These are phyloP conservation scores for Circaetus gallicus DNA, from an alignment of 2,113 vertebrate species.

Conservation along the genomic window DNA sequence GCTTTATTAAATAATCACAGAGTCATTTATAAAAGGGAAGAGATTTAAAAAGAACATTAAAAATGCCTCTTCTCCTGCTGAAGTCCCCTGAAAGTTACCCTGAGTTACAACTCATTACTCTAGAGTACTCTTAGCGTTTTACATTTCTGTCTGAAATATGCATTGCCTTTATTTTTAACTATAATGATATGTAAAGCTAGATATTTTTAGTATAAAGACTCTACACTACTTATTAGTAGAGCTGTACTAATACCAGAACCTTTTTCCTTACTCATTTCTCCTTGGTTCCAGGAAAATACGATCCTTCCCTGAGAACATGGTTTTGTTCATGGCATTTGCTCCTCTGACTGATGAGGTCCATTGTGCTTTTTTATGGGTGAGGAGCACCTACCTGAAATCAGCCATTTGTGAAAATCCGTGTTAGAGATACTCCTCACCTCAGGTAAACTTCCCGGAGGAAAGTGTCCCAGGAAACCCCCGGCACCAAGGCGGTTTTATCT, in stretches of 20 bases:
- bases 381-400: background rate
- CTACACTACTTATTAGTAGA: background rate
- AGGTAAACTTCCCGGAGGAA: background rate
- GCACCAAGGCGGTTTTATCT: accelerated
- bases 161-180: slow-evolving; percentile 26
- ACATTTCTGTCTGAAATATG: background rate
- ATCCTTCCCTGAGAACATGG: background rate
- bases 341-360: background rate
- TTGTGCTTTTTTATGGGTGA: background rate
- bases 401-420: background rate
- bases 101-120: background rate
- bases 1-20: background rate
- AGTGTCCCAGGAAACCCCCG: background rate
- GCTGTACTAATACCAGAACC: background rate
- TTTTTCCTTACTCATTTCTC: background rate
- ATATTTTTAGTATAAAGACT: slow-evolving; percentile 29
- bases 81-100: background rate
- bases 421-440: background rate
- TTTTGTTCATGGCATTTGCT: background rate
- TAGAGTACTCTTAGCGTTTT: background rate
- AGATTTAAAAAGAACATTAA: background rate
- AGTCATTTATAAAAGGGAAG: background rate
- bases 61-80: background rate
- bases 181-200: background rate
- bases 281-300: background rate